A percentile compares a stretch with the other conserved stretches of the same genome.
These are phyloP conservation scores for Brachyhypopomus occidentalis DNA, from an alignment of 2,113 vertebrate species.

Conservation along the genomic window DNA sequence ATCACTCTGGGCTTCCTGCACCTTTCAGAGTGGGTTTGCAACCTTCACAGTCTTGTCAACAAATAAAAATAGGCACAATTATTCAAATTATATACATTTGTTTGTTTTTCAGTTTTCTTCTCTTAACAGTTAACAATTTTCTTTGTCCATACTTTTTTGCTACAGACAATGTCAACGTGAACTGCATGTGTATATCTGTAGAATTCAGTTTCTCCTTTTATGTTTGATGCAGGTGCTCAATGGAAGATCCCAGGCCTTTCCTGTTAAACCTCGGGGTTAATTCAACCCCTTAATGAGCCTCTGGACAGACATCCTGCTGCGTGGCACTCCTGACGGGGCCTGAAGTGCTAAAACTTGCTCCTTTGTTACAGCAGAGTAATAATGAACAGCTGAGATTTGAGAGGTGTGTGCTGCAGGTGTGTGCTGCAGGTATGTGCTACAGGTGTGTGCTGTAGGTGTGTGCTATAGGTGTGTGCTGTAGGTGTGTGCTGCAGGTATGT, in stretches of 20 bases:
- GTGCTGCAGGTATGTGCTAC: too few relatives aligned
- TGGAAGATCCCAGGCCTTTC: constrained; percentile 17
- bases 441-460: too few relatives aligned
- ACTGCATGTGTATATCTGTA: background rate
- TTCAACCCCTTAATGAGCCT: constrained; percentile 12
- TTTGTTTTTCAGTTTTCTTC: constrained; percentile 7
- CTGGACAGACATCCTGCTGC: constrained; percentile 32
- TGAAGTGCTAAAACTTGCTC: constrained; percentile 24
- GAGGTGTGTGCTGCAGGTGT: too few relatives aligned
- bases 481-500: too few relatives aligned
- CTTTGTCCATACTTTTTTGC: background rate
- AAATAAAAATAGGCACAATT: background rate
- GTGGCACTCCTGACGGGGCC: constrained; percentile 10
- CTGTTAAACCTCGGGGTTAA: background rate
- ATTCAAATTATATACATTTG: constrained; percentile 20
- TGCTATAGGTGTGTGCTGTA: too few relatives aligned
- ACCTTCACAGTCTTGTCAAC: constrained; percentile 30
- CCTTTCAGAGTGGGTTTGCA: constrained; percentile 2
- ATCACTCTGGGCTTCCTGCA: background rate
- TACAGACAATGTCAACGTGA: background rate
- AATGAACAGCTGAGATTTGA: constrained; percentile 2
- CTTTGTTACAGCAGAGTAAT: constrained; percentile 26
- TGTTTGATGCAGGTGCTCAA: constrained; percentile 28
- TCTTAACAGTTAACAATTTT: background rate
- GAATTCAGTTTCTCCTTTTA: background rate